A percentile compares a stretch with the other conserved stretches of the same genome.
phyloP scores from a whole-genome alignment of 2,113 vertebrate species.

The Tympanuchus pallidicinctus region DNA sequence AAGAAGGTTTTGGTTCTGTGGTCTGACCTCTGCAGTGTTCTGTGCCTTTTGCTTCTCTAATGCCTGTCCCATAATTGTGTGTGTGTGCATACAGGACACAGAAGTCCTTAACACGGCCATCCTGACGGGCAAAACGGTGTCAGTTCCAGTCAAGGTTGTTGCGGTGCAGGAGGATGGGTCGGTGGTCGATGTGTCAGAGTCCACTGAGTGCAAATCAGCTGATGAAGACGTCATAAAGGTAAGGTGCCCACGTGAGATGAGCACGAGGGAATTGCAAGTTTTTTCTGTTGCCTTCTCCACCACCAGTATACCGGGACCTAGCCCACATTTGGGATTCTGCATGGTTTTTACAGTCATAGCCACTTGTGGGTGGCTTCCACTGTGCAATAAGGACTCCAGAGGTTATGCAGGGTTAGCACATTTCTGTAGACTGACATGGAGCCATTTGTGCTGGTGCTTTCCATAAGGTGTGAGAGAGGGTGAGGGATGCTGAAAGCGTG shows the following conservation, averaged over 20 bases:
- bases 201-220: slow-evolving; percentile 76
- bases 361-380: rapidly evolving
- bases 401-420: rapidly evolving
- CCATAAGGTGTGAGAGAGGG: background rate
- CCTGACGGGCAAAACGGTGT: slow-evolving; percentile 75
- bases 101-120: slow-evolving; percentile 82
- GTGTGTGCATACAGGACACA: slow-evolving; percentile 65
- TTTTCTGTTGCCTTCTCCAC: too few relatives aligned
- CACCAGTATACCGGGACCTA: rapidly evolving
- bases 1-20: background rate
- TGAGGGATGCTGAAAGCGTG: background rate
- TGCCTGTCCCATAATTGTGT: rapidly evolving
- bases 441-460: background rate
- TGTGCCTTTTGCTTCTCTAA: background rate
- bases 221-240: slow-evolving; percentile 83
- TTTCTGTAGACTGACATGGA: rapidly evolving
- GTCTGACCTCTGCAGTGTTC: rapidly evolving
- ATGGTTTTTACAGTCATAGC: background rate
- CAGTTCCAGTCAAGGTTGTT: slow-evolving; percentile 78
- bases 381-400: rapidly evolving
- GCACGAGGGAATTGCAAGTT: rapidly evolving
- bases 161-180: slow-evolving; percentile 78
- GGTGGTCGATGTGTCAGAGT: slow-evolving; percentile 69
- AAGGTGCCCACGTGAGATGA: rapidly evolving
- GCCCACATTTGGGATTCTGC: background rate